Evolutionary conservation across 2,113 vertebrate genomes (phyloP), one percentile per base, ranked within the genome.

Genomic region (Saimiri boliviensis): DNA sequence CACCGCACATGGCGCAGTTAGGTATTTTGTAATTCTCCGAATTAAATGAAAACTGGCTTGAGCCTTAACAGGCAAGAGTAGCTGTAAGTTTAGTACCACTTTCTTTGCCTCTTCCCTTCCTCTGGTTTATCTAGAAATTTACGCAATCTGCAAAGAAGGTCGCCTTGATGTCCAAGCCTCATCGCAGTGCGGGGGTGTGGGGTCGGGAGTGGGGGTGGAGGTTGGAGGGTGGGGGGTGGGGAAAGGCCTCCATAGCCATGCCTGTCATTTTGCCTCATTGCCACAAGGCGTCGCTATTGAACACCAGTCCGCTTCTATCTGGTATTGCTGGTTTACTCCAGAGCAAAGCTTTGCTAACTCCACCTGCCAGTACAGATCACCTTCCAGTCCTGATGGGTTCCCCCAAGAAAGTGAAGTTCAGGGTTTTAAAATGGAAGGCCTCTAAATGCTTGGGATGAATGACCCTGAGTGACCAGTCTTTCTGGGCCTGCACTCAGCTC

Each of bases 11-110:
- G 12, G 60, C 60, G 12, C 60, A 30, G 60, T 63, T 63, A 66
- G 25, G 88, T 40, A 42, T 83, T 76, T 92, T 84, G 20, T 89
- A 63, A 52, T 92, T 95, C 20, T 93, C 77, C 35, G 86, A 56
- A 77, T 63, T 79, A 95, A 63, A 79, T 66, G n/a, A 91, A 95
- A 93, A 88, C 35, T 84, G 60, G 12, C 52, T 95, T 93, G 81
- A 86, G 2, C 56, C 42, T 42, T 91, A 87, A 73, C 23, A 52
- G 27, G 8, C 58, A 60, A 91, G 47, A 63, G 45, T 71, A 95
- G n/a, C 77, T 87, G 60, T 58, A 90, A 71, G 30, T 76, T 83
- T 30, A 88, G 16, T 47, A 77, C 30, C 20, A 63, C 71, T 17
- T 4, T 92, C 47, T 91, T 91, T 85, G 79, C 27, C 11, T 82